phyloP scores from a whole-genome alignment of 2,888 invertebrate genomes.

The Sinentomon sp. region DNA sequence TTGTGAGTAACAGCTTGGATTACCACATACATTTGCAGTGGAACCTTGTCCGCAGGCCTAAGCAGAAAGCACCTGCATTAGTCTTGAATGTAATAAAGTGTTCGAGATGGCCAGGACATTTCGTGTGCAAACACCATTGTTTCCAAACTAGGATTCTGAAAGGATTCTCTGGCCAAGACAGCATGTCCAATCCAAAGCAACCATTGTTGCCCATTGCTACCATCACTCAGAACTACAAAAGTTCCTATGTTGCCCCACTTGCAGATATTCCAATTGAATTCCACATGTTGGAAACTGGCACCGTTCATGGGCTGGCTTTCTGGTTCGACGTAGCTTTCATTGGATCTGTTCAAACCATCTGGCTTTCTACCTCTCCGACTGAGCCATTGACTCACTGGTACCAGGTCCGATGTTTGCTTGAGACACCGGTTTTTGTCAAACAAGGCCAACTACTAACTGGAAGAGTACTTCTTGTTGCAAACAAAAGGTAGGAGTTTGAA shows the following conservation, averaged over 20 bases:
- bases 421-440: conserved; percentile 77
- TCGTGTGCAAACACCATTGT: no score
- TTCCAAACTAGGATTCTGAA: no score
- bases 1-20: no score
- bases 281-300: conserved; percentile 43
- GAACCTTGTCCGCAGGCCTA: no score
- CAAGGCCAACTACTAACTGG: conserved; percentile 76
- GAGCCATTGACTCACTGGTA: conserved; percentile 98
- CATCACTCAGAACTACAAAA: background rate
- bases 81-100: no score
- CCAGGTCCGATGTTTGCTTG: conserved; percentile 82
- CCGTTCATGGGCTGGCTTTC: conserved; percentile 50
- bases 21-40: no score
- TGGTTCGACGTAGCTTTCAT: conserved; percentile 98
- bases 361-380: conserved; percentile 92
- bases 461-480: conserved; percentile 59
- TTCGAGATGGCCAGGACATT: no score
- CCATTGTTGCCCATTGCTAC: background rate
- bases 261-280: conserved; percentile 75
- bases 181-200: no score
- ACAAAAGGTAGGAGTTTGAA: conserved; percentile 36
- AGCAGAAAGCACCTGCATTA: no score
- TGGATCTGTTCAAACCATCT: conserved; percentile 64
- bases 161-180: no score
- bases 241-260: conserved; percentile 9